A percentile compares a stretch with the other conserved stretches of the same genome.
Conservation (phyloP, 1,140 invertebrate genomes). For the Drosophila lini region DNA sequence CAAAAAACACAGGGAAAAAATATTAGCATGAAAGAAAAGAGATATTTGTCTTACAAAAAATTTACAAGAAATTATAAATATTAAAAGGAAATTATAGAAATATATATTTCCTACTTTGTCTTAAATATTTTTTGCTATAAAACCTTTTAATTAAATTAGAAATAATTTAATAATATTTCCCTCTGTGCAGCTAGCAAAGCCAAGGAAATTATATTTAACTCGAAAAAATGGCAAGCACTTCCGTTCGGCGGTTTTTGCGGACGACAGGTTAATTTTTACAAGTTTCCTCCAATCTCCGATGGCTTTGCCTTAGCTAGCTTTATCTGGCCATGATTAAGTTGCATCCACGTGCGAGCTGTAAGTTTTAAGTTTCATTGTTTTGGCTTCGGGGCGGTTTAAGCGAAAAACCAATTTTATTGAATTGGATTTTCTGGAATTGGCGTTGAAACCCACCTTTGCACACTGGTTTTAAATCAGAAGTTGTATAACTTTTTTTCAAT, state of each 20-base stretch:
- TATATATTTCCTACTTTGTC: no score
- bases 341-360: slow-evolving; percentile 21
- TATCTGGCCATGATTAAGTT: slow-evolving; percentile 43
- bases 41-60: neutral
- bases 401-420: slow-evolving; percentile 65
- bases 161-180: neutral
- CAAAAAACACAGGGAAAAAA: neutral
- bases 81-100: neutral
- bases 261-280: slow-evolving; percentile 59
- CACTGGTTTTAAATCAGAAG: neutral
- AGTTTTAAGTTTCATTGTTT: slow-evolving; percentile 63
- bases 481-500: neutral
- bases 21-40: neutral
- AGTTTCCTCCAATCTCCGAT: slow-evolving; percentile 29
- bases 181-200: slow-evolving; percentile 13
- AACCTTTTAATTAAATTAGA: no score
- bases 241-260: slow-evolving; percentile 53
- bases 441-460: neutral
- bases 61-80: neutral
- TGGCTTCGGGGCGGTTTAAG: slow-evolving; percentile 35
- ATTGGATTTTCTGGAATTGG: slow-evolving; percentile 51
- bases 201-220: slow-evolving; percentile 70
- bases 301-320: slow-evolving; percentile 27
- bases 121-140: no score
- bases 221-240: slow-evolving; percentile 60